Evolutionary conservation across 2,888 invertebrate genomes (phyloP).

Genomic region (Crepidodera aurea): DNA sequence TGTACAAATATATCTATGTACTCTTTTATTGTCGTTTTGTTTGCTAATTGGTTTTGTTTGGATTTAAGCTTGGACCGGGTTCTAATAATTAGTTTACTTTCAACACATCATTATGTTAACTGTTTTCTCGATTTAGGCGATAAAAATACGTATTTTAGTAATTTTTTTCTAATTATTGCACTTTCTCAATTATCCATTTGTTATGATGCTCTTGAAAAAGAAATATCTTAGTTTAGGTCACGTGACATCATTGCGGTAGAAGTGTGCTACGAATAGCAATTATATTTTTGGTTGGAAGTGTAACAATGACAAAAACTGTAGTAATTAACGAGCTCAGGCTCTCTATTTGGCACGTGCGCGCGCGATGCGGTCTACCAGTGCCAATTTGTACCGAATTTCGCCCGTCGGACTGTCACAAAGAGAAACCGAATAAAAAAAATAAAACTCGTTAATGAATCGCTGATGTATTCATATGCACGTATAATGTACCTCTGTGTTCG

Average conservation of each 20-base stretch:
- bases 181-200: too few relatives aligned
- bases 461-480: constrained; percentile 24
- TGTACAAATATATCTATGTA: too few relatives aligned
- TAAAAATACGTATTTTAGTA: too few relatives aligned
- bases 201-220: too few relatives aligned
- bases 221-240: too few relatives aligned
- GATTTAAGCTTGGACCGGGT: too few relatives aligned
- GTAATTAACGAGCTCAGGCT: constrained; percentile 45
- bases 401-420: constrained; percentile 10
- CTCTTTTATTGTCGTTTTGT: too few relatives aligned
- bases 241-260: constrained; percentile 27
- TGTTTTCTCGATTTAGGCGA: too few relatives aligned
- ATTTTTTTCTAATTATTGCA: too few relatives aligned
- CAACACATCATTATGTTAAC: too few relatives aligned
- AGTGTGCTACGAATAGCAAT: constrained; percentile 42
- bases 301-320: constrained; percentile 50
- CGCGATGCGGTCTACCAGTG: constrained; percentile 42
- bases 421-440: constrained; percentile 10
- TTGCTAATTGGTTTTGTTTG: too few relatives aligned
- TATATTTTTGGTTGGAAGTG: constrained; percentile 42
- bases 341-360: constrained; percentile 43
- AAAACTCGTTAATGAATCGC: constrained; percentile 26
- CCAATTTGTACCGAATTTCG: constrained; percentile 38
- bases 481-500: constrained; percentile 11
- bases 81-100: too few relatives aligned